These are phyloP conservation scores for Anguilla obscura DNA, from an alignment of 2,797 vertebrate genomes.

Conservation along the genomic window DNA sequence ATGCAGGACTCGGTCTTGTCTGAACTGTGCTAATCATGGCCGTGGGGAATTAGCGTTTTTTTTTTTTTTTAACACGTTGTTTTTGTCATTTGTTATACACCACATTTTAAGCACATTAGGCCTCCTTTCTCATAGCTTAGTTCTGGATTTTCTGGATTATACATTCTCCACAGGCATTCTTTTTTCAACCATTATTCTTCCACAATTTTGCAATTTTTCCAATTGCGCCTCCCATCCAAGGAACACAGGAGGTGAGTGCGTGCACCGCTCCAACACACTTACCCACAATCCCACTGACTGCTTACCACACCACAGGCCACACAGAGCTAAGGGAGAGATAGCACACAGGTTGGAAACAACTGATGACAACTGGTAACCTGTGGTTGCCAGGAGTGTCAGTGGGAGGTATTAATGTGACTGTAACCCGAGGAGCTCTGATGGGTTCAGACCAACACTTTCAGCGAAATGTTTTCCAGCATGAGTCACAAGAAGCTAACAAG, in stretches of 20 bases:
- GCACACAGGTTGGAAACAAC: not conserved
- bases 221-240: not conserved
- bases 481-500: not conserved
- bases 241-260: slow-evolving; percentile 6
- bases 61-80: not conserved
- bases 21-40: not conserved
- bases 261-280: not conserved
- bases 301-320: not conserved
- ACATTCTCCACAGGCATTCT: not conserved
- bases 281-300: slow-evolving; percentile 32
- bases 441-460: not conserved
- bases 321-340: slow-evolving; percentile 4
- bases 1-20: not conserved
- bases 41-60: not conserved
- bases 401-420: not conserved
- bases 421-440: not conserved
- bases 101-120: not conserved
- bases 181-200: not conserved
- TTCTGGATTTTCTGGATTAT: slow-evolving; percentile 1
- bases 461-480: not conserved
- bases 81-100: not conserved
- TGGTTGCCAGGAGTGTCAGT: not conserved
- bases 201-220: slow-evolving; percentile 10
- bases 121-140: not conserved
- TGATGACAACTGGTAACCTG: not conserved